Evolutionary conservation across 2,797 vertebrate species (phyloP), one percentile per base, ranked within the genome.

Genomic region (Lagorchestes hirsutus): DNA sequence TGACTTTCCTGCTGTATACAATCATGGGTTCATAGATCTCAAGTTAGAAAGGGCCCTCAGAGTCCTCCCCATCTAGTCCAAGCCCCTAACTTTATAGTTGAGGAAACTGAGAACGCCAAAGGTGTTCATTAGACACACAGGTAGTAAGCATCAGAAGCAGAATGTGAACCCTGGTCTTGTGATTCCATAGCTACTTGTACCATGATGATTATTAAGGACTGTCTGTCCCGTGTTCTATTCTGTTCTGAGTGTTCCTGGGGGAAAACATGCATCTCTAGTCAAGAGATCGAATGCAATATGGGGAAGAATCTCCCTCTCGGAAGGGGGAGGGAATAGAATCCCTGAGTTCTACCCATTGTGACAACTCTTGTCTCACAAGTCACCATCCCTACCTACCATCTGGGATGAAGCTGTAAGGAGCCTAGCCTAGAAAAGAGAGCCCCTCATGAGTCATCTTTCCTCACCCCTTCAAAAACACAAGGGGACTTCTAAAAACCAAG

Each of bases 401-500:
- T 67, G 90, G 93, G 40, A 59, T 0, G 3, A 97, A 91, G 95
- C 58, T 97, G 95, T 96, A 74, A 97, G 98, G 97, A 98, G 96
- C 96, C 97, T 93, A 93, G 95, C 96, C 96, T 97, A 93, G 94
- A 93, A 95, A 34, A 95, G 95, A 96, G 95, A 87, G 50, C 67
- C 62, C 94, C 96, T 96, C 95, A 98, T 98, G 98, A 98, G 96
- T 93, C 98, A 98, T 96, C 92, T 94, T 90, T 91, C 97, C 54
- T 94, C 98, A 97, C 34, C 96, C 1, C 97, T 97, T 96, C 94
- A 0, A 59, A 98, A 97, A 97, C 97, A 96, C n/a, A 98, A 98
- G 97, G 97, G 98, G 97, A 96, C 97, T 93, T 97, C 96, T 92
- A 98, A 98, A 97, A 90, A 92, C 96, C 97, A 95, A 94, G 6